Percentiles rank a stretch among this genome's conserved stretches.
Conservation (phyloP, 2,888 invertebrate species). For the Eristalis pertinax region DNA sequence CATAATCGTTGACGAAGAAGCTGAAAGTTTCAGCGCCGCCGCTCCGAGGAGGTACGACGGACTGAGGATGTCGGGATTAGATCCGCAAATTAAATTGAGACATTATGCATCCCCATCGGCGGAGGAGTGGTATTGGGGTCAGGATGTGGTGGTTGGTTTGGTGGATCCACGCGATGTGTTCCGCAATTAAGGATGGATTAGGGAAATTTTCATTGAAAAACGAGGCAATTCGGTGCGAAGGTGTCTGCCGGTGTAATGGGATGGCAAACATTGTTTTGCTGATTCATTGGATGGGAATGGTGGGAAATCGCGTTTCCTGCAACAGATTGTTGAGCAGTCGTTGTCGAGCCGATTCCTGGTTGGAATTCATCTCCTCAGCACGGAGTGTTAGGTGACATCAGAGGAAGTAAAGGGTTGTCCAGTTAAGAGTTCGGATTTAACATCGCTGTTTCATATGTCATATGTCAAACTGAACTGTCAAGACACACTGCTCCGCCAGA, state of each 20-base stretch:
- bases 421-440: too few species aligned
- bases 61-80: neutral
- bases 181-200: constrained; percentile 44
- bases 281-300: too few species aligned
- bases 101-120: constrained; percentile 13
- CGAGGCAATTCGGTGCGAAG: neutral
- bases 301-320: neutral
- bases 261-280: neutral
- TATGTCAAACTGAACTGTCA: too few species aligned
- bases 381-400: too few species aligned
- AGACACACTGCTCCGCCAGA: too few species aligned
- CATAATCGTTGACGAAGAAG: neutral
- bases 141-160: neutral
- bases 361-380: too few species aligned
- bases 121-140: neutral
- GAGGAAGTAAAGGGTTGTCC: too few species aligned
- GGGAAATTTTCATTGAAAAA: constrained; percentile 20
- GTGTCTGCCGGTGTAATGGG: neutral
- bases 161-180: neutral
- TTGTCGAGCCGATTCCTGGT: too few species aligned
- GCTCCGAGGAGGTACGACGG: neutral
- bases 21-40: neutral
- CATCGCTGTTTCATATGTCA: too few species aligned
- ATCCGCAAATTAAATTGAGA: constrained; percentile 38
- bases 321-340: too few species aligned